Evolutionary conservation across 2,113 vertebrate species (phyloP).

Genomic region (Myotis brandtii): DNA sequence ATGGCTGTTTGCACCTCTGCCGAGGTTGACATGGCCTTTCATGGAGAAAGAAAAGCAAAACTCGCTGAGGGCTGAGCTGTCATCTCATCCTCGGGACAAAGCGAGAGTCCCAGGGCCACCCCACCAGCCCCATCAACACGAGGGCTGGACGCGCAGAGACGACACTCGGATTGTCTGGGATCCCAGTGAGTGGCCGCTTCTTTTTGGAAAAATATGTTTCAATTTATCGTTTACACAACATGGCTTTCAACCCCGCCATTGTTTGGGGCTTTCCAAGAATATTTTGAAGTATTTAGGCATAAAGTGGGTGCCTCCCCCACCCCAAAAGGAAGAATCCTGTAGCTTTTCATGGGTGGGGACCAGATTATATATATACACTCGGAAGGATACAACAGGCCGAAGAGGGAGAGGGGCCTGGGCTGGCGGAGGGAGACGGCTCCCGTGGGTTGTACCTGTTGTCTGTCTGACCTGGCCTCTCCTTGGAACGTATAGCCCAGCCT

Average conservation of each 20-base stretch:
- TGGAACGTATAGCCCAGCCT: neutral
- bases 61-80: rapidly evolving
- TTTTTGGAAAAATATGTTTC: constrained; percentile 39
- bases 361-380: rapidly evolving
- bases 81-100: neutral
- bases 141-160: neutral
- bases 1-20: neutral
- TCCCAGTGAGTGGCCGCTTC: neutral
- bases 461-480: too few relatives aligned
- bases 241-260: neutral
- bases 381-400: neutral
- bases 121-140: rapidly evolving
- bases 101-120: neutral
- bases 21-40: neutral
- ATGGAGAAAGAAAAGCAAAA: neutral
- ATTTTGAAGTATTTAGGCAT: neutral
- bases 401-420: neutral
- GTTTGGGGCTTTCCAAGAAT: neutral
- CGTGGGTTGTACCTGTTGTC: rapidly evolving
- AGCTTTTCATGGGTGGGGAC: neutral
- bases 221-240: neutral
- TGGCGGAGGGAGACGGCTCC: rapidly evolving
- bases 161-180: neutral
- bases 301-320: neutral
- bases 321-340: neutral